A percentile compares a stretch with the other conserved stretches of the same genome.
Evolutionary conservation across 2,888 invertebrate genomes (phyloP).

Genomic region (Macaria notata): DNA sequence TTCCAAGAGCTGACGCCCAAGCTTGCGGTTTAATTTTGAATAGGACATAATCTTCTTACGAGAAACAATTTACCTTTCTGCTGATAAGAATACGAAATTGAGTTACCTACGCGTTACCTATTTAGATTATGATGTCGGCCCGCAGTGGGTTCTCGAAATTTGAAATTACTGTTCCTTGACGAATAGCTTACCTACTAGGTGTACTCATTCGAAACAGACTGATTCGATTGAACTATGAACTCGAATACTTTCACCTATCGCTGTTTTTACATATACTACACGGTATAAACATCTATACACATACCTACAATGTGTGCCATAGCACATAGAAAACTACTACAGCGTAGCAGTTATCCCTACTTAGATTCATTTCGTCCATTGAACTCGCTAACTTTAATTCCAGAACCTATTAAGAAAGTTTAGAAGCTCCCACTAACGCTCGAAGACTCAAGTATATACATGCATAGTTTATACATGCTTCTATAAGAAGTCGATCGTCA

Average conservation of each 20-base stretch:
- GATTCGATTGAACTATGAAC: no score
- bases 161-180: no score
- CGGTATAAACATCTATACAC: no score
- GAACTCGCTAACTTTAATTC: conserved; percentile 2
- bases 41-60: neutral
- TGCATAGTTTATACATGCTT: neutral
- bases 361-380: conserved; percentile 9
- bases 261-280: no score
- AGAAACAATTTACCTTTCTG: neutral
- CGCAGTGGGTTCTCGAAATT: no score
- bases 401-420: conserved; percentile 10
- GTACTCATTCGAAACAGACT: no score
- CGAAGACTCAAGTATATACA: conserved; percentile 1
- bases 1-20: neutral
- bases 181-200: no score
- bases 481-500: conserved; percentile 7
- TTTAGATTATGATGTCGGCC: neutral
- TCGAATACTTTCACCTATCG: no score
- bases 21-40: conserved; percentile 12
- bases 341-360: neutral
- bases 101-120: neutral
- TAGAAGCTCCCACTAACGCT: conserved; percentile 3
- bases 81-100: neutral
- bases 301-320: no score
- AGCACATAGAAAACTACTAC: no score